Base-by-base conservation (phyloP, 2,113 vertebrate species). In the Microcebus lehilahytsara region DNA sequence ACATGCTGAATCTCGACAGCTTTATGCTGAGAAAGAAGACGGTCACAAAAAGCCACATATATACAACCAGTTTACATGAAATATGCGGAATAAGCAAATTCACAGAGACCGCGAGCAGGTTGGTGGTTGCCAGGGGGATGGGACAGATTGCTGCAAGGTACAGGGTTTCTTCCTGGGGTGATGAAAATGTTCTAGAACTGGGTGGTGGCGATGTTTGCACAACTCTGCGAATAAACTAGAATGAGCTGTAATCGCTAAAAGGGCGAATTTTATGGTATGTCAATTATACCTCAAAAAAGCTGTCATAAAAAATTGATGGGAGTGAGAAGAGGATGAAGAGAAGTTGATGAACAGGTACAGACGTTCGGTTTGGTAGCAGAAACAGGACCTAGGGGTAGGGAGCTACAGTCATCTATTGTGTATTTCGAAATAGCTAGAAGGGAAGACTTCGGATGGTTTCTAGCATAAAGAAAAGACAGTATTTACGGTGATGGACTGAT, bases 361-460 rank as follows among this genome's bases (percentile, higher is more conserved):
- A 58, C 1, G 56, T 58, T 58, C 2, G 6, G 37, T 40, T 25
- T 6, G 1, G 23, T 9, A 71, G 10, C 8, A 11, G 37, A 1
- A 2, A 69, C 9, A 23, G 56, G 56, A 58, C 56, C 56, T 22
- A 3, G 56, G 0, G 6, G 56, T 58, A 58, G 56, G 56, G 19
- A 22, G 56, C 6, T 58, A 22, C 56, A 22, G 20, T 58, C 56
- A 58, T 8, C 56, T 58, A 22, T 3, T 58, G 56, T 58, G 6
- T 58, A 22, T 58, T 58, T 58, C 6, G 8, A 58, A 7, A 58
- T 58, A 58, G 56, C 20, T 58, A 58, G 20, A 58, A 58, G 20
- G 7, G 56, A 58, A 58, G 56, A 20, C 17, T 58, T 58, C 56
- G 12, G 22, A 58, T 22, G 56, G 56, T 58, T 58, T 58, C 56